Percentiles rank a stretch among this genome's conserved stretches.
phyloP scores from a whole-genome alignment of 1,140 invertebrate species.

The Eurosta solidaginis region DNA sequence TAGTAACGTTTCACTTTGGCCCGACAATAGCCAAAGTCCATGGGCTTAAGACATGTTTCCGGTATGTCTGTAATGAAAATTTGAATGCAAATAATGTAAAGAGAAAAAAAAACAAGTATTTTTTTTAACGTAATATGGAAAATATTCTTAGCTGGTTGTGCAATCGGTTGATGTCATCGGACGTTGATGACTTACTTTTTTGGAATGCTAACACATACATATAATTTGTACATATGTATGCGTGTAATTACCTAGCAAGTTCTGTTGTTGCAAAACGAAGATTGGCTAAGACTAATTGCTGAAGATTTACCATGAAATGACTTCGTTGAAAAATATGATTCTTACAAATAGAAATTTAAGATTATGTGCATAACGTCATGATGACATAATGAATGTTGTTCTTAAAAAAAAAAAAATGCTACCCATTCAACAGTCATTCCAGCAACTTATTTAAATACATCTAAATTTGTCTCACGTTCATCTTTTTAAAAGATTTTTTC shows the following conservation, averaged over 20 bases:
- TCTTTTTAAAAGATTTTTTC: no score
- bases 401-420: no score
- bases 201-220: neutral
- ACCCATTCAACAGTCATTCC: no score
- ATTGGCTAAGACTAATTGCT: neutral
- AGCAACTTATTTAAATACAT: no score
- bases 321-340: neutral
- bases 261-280: neutral
- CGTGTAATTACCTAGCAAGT: no score
- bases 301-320: neutral
- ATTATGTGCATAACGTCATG: no score
- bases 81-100: constrained; percentile 1
- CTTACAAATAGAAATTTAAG: no score
- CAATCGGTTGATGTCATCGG: constrained; percentile 8
- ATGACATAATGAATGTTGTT: no score
- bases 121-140: neutral
- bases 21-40: constrained; percentile 36
- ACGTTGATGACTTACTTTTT: constrained; percentile 2
- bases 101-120: neutral
- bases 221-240: neutral
- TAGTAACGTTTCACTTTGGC: constrained; percentile 36
- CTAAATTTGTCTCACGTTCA: no score
- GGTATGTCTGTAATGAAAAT: constrained; percentile 31
- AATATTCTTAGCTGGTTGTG: neutral
- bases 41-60: constrained; percentile 31